Evolutionary conservation across 2,113 vertebrate species (phyloP).

Genomic region (Sardina pilchardus): DNA sequence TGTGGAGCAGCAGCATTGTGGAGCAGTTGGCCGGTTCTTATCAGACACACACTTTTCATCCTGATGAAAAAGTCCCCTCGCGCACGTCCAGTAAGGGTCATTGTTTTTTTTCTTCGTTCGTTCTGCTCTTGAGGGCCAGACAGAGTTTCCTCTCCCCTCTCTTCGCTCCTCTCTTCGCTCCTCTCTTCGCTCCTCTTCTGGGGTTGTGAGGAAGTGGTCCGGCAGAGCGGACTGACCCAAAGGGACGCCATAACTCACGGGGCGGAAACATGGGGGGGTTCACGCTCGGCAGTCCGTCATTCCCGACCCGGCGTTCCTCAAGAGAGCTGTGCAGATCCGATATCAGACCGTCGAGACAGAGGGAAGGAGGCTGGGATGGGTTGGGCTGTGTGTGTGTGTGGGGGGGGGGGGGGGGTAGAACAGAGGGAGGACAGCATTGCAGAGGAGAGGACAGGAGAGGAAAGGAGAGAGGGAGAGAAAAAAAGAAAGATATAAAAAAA

Average conservation of each 20-base stretch:
- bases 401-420: not conserved
- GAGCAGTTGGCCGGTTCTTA: not conserved
- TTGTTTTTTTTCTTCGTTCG: not conserved
- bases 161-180: not conserved
- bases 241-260: conserved; percentile 14
- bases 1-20: not conserved
- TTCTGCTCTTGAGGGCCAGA: not conserved
- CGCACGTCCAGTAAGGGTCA: too few species aligned
- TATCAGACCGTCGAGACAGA: not conserved
- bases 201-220: not conserved
- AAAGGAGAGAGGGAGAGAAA: not conserved
- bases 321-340: conserved; percentile 15
- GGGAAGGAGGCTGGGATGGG: not conserved
- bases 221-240: not conserved
- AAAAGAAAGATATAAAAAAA: not conserved
- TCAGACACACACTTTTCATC: too few species aligned
- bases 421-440: too few species aligned
- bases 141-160: not conserved
- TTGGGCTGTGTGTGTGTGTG: too few species aligned
- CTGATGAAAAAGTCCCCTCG: too few species aligned
- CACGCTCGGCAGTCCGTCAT: conserved; percentile 21
- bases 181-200: not conserved
- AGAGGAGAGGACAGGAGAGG: not conserved
- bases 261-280: conserved; percentile 26
- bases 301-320: not conserved